Base-by-base conservation (phyloP, 1,140 invertebrate genomes). In the Solen grandis region DNA sequence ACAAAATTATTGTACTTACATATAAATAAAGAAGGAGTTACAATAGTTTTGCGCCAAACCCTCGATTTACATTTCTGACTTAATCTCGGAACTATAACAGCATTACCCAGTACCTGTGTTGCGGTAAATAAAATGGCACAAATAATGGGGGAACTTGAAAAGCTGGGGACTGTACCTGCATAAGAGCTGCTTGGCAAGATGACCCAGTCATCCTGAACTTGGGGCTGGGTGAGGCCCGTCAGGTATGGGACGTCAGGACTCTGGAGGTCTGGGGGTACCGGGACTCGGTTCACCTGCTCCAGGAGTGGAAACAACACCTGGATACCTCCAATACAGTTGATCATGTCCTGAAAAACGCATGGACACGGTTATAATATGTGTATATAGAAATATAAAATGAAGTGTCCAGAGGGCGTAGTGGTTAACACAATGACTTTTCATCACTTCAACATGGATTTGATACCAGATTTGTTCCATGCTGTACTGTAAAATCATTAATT, bases 301-400 rank as follows among this genome's bases (percentile, higher is more conserved):
- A 95, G 86, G 22, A 95, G 92, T 1, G 94, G 94, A 87, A 95
- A 93, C 35, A 95, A 89, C 14, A 94, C 93, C 84, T 93, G 93
- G 8, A 95, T 91, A 3, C 94, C 94, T 0, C 94, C 94, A 57
- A 95, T 93, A 69, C 94, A 91, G 83, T 91, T 91, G 31, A 92
- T 90, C 22, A 90, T 93, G 87, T 95, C 94, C 93, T 94, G 87
- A 5, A 90, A 85, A 80, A 77, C n/a, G 46, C n/a, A 52, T 52
- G 46, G 13, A n/a, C 13, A 52, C 13, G n/a, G n/a, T 52, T 52
- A 52, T n/a, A n/a, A n/a, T n/a, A n/a, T n/a, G n/a, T n/a, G n/a
- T n/a, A n/a, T n/a, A n/a, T n/a, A 77, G 82, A 27, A 69, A 62
- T 78, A 41, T 46, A 63, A 13, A 50, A 27, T 62, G 25, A 69